Base-by-base conservation (phyloP, 2,113 vertebrate genomes). In the Oncorhynchus kisutch region DNA sequence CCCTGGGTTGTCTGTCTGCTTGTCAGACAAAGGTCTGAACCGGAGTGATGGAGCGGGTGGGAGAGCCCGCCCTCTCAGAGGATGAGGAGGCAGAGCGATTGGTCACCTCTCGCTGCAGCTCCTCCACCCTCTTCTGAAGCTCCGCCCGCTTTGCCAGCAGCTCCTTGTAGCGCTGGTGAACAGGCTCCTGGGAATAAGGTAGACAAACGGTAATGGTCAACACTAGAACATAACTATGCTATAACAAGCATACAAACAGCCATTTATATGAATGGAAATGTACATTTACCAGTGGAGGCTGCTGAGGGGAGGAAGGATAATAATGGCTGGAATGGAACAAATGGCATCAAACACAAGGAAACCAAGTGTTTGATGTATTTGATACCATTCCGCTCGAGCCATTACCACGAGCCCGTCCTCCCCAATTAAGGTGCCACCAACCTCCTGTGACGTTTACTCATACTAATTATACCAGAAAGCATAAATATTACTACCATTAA, bases 81-180 rank as follows among this genome's bases (percentile, higher is more conserved):
- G 93, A 85, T 0, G 95, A 95, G 0, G 95, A 95, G 25, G 92
- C 94, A 0, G 96, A 96, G 0, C 95, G 95, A 85, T 94, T 98
- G 80, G 95, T 94, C 89, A 96, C 95, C 77, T 98, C 97, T 45
- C 95, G 91, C 85, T 97, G 96, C n/a, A 99, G 91, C 25, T 99
- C 98, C 76, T 99, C 96, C 66, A 99, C 95, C 77, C 96, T 95
- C 88, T 95, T 98, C 93, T 99, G 96, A 75, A 99, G 95, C 84
- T 99, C 98, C 0, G 95, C 94, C 0, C 97, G 92, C 87, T 98
- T 99, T 20, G 94, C 96, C 45, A 99, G 89, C 54, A 99, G 94
- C 90, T 99, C 97, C 88, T 98, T 98, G 75, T 96, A 96, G 80
- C 96, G 96, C 85, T 93, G 95, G 80, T 97, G 97, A 84, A 99